Evolutionary conservation across 2,888 invertebrate genomes (phyloP).

Genomic region (Melieria omissa): DNA sequence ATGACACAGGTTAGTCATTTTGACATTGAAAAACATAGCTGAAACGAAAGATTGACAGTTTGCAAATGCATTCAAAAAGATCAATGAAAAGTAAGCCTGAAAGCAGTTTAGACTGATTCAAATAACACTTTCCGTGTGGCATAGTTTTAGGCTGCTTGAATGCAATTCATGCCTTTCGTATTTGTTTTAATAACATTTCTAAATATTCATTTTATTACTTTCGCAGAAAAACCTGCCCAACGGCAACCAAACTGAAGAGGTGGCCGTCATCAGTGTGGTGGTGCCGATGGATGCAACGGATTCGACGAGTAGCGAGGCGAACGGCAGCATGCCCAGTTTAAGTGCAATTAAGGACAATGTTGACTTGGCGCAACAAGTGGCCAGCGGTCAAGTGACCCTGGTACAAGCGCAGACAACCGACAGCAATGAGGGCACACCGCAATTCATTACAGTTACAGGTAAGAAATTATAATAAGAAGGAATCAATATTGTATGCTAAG

Average conservation of each 20-base stretch:
- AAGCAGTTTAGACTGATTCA: too few species aligned
- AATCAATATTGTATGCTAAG: not conserved
- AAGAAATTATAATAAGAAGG: conserved; percentile 38
- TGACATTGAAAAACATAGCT: not conserved
- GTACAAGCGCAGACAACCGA: conserved; percentile 54
- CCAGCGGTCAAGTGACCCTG: conserved; percentile 62
- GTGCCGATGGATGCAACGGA: conserved; percentile 65
- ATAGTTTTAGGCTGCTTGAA: too few species aligned
- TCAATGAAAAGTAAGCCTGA: too few species aligned
- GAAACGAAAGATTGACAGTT: too few species aligned
- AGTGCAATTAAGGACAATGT: conserved; percentile 57
- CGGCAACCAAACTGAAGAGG: conserved; percentile 45
- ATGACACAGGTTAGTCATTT: conserved; percentile 56
- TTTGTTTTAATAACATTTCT: too few species aligned
- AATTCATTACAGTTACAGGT: conserved; percentile 66
- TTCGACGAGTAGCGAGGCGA: conserved; percentile 57
- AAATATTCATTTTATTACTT: conserved; percentile 4
- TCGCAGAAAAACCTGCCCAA: conserved; percentile 59
- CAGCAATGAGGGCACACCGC: conserved; percentile 58
- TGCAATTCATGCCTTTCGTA: too few species aligned
- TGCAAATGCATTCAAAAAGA: too few species aligned
- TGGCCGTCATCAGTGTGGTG: conserved; percentile 62
- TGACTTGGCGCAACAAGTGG: conserved; percentile 61
- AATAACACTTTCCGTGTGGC: too few species aligned
- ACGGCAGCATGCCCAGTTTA: conserved; percentile 53